A percentile compares a stretch with the other conserved stretches of the same genome.
phyloP scores from a whole-genome alignment of 2,113 vertebrate species.

The Prionailurus bengalensis region DNA sequence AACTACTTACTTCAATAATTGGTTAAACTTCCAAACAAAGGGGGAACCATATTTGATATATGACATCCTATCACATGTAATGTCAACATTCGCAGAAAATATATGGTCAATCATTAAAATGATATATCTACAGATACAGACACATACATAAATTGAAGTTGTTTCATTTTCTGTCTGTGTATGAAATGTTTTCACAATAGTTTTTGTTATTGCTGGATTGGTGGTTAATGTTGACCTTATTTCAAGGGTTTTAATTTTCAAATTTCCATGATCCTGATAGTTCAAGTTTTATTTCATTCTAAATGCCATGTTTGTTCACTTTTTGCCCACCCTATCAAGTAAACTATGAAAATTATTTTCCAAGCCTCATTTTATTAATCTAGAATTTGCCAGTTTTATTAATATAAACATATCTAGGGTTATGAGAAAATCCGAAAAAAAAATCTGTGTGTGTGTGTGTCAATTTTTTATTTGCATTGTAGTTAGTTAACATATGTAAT shows the following conservation, averaged over 20 bases:
- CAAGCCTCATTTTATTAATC: not conserved
- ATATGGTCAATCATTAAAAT: not conserved
- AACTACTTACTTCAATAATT: not conserved
- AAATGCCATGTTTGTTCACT: not conserved
- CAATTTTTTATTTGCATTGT: not conserved
- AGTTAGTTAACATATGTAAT: not conserved
- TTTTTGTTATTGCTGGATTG: not conserved
- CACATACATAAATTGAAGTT: not conserved
- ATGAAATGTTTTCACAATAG: not conserved
- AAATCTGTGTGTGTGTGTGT: not conserved
- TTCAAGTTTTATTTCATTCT: constrained; percentile 42
- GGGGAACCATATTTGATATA: not conserved
- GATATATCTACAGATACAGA: not conserved
- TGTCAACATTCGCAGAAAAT: not conserved
- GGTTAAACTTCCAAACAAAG: not conserved
- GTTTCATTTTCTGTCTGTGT: not conserved
- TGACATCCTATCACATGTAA: not conserved
- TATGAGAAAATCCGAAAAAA: not conserved
- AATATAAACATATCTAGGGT: not conserved
- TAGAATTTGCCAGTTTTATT: not conserved
- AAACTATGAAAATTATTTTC: constrained; percentile 27
- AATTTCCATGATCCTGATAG: not conserved
- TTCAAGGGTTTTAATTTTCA: not conserved
- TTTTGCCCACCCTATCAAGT: not conserved
- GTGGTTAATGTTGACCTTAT: not conserved